These are phyloP conservation scores for Pongo abelii DNA, from an alignment of 2,113 vertebrate species.

Conservation along the genomic window DNA sequence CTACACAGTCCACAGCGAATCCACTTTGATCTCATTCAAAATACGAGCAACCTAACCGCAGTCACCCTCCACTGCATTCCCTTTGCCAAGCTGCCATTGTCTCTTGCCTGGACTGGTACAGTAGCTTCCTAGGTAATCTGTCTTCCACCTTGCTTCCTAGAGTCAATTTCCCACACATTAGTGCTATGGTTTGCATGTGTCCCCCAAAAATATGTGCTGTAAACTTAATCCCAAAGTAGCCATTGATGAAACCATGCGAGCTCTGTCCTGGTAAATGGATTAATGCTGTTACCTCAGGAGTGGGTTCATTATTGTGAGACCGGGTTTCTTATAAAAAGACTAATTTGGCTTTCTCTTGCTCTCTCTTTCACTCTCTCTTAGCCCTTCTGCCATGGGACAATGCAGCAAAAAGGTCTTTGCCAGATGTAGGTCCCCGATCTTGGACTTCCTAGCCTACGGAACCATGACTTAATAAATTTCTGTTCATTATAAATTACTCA, in stretches of 20 bases:
- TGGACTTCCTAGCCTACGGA: neutral
- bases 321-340: neutral
- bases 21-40: neutral
- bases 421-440: neutral
- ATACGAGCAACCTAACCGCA: neutral
- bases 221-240: neutral
- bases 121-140: neutral
- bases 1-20: neutral
- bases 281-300: neutral
- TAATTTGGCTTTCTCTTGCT: neutral
- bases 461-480: neutral
- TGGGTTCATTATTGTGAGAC: neutral
- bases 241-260: neutral
- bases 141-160: neutral
- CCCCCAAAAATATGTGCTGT: neutral
- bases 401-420: neutral
- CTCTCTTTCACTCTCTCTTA: neutral
- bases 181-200: neutral
- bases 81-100: neutral
- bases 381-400: neutral
- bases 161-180: neutral
- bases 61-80: accelerated
- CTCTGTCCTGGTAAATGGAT: neutral
- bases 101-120: neutral
- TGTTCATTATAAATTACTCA: neutral